These are phyloP conservation scores for Uria lomvia DNA, from an alignment of 2,113 vertebrate genomes.

Conservation along the genomic window DNA sequence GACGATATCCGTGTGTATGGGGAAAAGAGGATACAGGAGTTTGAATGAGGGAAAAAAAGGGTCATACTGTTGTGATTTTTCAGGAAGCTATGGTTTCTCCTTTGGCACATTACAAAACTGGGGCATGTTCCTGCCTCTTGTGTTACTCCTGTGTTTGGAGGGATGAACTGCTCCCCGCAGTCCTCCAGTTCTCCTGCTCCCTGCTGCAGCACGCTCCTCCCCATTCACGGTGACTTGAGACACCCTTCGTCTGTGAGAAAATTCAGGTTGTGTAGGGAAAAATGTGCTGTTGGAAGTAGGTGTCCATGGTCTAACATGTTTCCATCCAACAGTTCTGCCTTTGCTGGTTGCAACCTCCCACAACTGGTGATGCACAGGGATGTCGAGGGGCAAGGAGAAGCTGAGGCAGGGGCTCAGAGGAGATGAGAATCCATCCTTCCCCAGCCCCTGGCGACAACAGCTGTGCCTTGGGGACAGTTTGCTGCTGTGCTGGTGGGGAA, in stretches of 20 bases:
- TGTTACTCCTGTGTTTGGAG: neutral
- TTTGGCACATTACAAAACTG: neutral
- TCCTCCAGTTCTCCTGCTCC: neutral
- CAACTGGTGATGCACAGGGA: neutral
- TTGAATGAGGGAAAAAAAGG: neutral
- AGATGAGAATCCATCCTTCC: neutral
- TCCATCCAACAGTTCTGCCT: neutral
- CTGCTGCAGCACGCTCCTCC: neutral
- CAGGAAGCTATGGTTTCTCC: neutral
- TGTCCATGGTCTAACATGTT: neutral
- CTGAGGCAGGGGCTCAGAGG: neutral
- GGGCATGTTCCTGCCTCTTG: neutral
- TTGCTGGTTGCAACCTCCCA: neutral
- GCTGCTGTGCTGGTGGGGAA: neutral
- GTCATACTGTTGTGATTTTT: neutral
- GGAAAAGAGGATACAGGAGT: neutral
- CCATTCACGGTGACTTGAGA: neutral
- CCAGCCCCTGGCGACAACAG: neutral
- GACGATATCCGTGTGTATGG: accelerated
- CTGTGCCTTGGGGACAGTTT: neutral
- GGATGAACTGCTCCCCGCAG: accelerated
- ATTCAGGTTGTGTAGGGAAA: neutral
- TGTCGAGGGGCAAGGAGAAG: neutral
- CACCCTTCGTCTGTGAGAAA: neutral
- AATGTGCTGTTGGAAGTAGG: neutral